These are phyloP conservation scores for Lacanobia wlatinum DNA, from an alignment of 2,888 invertebrate genomes.

Conservation along the genomic window DNA sequence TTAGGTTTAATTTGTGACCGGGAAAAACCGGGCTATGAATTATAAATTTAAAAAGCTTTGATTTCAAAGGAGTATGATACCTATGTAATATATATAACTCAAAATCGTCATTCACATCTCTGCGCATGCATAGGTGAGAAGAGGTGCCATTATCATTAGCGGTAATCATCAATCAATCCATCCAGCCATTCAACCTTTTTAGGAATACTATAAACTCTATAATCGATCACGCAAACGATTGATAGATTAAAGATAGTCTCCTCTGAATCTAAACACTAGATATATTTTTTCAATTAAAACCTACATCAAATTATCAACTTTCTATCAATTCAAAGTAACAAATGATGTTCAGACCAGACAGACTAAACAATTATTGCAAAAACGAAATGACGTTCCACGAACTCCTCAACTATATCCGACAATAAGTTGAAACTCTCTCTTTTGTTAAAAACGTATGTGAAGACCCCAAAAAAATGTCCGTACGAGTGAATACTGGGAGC, in stretches of 20 bases:
- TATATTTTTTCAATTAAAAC: conserved; percentile 11
- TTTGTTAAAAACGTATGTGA: conserved; percentile 5
- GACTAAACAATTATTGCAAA: conserved; percentile 18
- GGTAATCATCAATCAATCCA: conserved; percentile 17
- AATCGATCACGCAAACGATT: neutral
- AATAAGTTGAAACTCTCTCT: conserved; percentile 36
- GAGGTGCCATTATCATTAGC: neutral
- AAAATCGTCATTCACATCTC: neutral
- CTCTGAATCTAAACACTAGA: conserved; percentile 3
- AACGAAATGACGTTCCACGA: conserved; percentile 25
- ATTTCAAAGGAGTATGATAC: too few relatives aligned
- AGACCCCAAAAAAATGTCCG: neutral
- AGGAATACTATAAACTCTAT: conserved; percentile 7
- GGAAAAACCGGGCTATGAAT: too few relatives aligned
- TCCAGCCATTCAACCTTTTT: conserved; percentile 7
- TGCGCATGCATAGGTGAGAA: neutral
- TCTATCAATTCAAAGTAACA: conserved; percentile 43
- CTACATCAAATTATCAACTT: conserved; percentile 18
- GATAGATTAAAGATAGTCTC: conserved; percentile 4
- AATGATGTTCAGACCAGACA: conserved; percentile 31
- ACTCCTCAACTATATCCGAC: conserved; percentile 25
- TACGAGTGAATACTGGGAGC: neutral
- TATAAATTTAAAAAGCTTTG: too few relatives aligned
- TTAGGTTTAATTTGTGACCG: neutral
- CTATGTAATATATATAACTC: neutral